Evolutionary conservation across 1,140 invertebrate species (phyloP), one percentile per base, ranked within the genome.

Genomic region (Leptoteleia sp.): DNA sequence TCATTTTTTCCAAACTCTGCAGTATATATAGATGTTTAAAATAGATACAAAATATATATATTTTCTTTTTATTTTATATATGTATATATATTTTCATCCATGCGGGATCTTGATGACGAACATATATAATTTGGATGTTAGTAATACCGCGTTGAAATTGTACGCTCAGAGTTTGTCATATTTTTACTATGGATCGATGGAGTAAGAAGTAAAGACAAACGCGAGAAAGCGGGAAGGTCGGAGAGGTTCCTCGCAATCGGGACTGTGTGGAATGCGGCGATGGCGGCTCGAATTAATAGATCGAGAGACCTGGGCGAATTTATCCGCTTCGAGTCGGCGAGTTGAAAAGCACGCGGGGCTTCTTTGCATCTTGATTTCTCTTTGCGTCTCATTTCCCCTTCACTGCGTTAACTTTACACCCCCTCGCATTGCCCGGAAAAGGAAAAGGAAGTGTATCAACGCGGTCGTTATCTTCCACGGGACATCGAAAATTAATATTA

Each of bases 241-340:
- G 29, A 79, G 71, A 76, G 68, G 76, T 78, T 77, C 64, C 55
- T 65, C 57, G 81, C 83, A 81, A 84, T 84, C 83, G 83, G 80
- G 82, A 83, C 80, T 82, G 76, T 77, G 48, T 82, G 84, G 84
- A 86, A 86, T 85, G 86, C 82, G 82, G 81, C 64, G 81, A 86
- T 81, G 79, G 79, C 82, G 83, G 82, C 80, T 85, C 86, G 86
- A 87, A 87, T 87, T 87, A 87, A 87, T 87, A 87, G 86, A 87
- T 87, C 86, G 85, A 81, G 82, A 82, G 84, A 82, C 83, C 84
- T 81, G 84, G 84, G 85, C 85, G 85, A 87, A 87, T 87, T 87
- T 85, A 87, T 86, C 82, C 84, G 86, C 86, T 85, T 83, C 81
- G 83, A 80, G 84, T 84, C 86, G 86, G 86, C 85, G 79, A 87